Evolutionary conservation across 37 sponge, comb jelly and placozoan genomes (phyloP).

Genomic region (Aphrocallistes beatrix): DNA sequence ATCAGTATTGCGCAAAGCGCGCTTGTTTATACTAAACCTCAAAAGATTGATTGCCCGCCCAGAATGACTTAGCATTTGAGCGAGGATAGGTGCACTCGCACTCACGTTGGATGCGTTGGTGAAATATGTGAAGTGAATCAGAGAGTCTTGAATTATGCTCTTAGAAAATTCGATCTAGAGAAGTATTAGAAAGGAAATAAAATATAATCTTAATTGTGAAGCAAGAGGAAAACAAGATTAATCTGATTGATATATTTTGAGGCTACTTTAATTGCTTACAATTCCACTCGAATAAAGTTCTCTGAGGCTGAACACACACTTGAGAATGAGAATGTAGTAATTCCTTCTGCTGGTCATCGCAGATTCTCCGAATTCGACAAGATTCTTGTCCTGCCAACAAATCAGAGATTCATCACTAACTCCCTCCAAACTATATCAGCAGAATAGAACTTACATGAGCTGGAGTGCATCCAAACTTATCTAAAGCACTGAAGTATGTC

Average conservation of each 20-base stretch:
- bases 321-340: neutral
- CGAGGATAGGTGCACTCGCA: too few relatives aligned
- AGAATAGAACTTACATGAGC: neutral
- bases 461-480: neutral
- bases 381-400: neutral
- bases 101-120: conserved; percentile 8
- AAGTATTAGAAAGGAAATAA: too few relatives aligned
- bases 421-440: too few relatives aligned
- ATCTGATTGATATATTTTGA: neutral
- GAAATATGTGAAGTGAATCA: conserved; percentile 1
- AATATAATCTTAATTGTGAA: too few relatives aligned
- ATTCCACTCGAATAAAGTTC: neutral
- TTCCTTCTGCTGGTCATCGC: conserved; percentile 5
- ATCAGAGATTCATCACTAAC: neutral
- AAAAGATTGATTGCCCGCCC: too few relatives aligned
- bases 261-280: neutral
- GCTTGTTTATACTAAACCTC: too few relatives aligned
- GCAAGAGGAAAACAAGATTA: neutral
- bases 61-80: too few relatives aligned
- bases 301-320: conserved; percentile 4
- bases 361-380: neutral
- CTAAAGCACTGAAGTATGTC: conserved; percentile 16
- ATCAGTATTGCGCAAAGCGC: too few relatives aligned
- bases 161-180: conserved; percentile 8
- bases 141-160: neutral